Conservation (phyloP, 2,888 invertebrate genomes). For the Drosophila neotestacea region DNA sequence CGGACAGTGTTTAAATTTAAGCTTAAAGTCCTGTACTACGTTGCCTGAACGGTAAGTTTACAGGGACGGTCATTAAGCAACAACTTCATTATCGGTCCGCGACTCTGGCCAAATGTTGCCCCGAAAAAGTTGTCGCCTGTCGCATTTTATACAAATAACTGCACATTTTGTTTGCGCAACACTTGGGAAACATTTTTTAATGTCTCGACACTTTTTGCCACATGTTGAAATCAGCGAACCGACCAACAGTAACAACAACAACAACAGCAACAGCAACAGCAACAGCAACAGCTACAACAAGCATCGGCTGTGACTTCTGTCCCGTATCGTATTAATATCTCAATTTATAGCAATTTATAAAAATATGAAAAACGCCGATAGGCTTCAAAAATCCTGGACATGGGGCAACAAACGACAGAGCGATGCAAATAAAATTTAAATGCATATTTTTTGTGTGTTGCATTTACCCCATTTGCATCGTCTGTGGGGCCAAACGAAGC, state of each 20-base stretch:
- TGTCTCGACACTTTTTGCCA: conserved; percentile 76
- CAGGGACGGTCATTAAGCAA: conserved; percentile 35
- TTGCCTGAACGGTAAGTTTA: not conserved
- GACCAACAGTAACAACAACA: conserved; percentile 48
- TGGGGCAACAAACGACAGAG: conserved; percentile 23
- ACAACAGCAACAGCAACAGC: too few relatives aligned
- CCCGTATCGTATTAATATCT: conserved; percentile 81
- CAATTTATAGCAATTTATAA: conserved; percentile 82
- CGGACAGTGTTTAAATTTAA: conserved; percentile 61
- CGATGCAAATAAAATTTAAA: conserved; percentile 73
- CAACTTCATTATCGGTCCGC: conserved; percentile 67
- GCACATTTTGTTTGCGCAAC: conserved; percentile 79
- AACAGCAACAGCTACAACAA: conserved; percentile 17
- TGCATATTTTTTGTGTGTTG: conserved; percentile 28
- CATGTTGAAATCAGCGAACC: conserved; percentile 75
- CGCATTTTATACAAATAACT: conserved; percentile 77
- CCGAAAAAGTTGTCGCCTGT: conserved; percentile 69
- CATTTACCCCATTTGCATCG: conserved; percentile 34
- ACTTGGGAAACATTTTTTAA: conserved; percentile 77
- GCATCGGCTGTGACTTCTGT: conserved; percentile 65
- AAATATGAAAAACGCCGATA: conserved; percentile 75
- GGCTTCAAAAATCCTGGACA: conserved; percentile 40
- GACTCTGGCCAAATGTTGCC: conserved; percentile 65
- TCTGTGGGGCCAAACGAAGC: conserved; percentile 59
- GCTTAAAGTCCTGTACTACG: conserved; percentile 57